Percentiles rank a stretch among this genome's conserved stretches.
Evolutionary conservation across 2,113 vertebrate species (phyloP).

Genomic region (Solea senegalensis): DNA sequence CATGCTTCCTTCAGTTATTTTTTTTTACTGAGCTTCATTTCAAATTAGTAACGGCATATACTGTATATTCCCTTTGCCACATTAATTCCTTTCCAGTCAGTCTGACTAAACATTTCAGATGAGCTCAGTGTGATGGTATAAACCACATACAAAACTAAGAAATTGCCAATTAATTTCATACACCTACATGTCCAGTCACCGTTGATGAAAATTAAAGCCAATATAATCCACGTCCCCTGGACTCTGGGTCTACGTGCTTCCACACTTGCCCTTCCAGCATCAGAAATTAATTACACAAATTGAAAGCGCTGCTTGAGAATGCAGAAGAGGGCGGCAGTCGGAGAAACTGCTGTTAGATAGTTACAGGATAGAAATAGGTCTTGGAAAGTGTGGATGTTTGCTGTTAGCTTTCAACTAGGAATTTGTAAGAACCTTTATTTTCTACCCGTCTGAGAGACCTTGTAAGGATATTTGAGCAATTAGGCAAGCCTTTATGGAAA

Average conservation of each 20-base stretch:
- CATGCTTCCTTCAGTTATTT: no score
- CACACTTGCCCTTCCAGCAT: conserved; percentile 27
- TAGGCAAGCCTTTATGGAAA: background rate
- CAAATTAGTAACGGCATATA: no score
- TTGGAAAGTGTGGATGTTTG: conserved; percentile 46
- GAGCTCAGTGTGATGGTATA: conserved; percentile 22
- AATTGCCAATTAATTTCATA: conserved; percentile 59
- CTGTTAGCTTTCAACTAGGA: conserved; percentile 57
- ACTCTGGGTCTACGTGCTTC: conserved; percentile 19
- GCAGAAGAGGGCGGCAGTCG: conserved; percentile 30
- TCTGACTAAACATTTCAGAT: conserved; percentile 39
- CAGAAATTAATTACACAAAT: conserved; percentile 64
- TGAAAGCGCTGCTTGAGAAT: conserved; percentile 49
- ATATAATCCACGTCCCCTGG: conserved; percentile 45
- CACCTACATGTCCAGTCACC: conserved; percentile 45
- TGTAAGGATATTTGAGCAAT: conserved; percentile 37
- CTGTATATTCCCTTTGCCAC: background rate
- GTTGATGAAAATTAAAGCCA: conserved; percentile 59
- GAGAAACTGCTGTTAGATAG: conserved; percentile 25
- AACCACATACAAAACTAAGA: conserved; percentile 9
- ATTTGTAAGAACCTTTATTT: background rate
- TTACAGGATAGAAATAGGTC: conserved; percentile 21
- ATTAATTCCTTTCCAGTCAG: conserved; percentile 16
- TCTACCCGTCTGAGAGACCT: conserved; percentile 1
- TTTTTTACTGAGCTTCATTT: no score